phyloP scores from a whole-genome alignment of 2,888 invertebrate genomes.

The Bimastos eiseni region DNA sequence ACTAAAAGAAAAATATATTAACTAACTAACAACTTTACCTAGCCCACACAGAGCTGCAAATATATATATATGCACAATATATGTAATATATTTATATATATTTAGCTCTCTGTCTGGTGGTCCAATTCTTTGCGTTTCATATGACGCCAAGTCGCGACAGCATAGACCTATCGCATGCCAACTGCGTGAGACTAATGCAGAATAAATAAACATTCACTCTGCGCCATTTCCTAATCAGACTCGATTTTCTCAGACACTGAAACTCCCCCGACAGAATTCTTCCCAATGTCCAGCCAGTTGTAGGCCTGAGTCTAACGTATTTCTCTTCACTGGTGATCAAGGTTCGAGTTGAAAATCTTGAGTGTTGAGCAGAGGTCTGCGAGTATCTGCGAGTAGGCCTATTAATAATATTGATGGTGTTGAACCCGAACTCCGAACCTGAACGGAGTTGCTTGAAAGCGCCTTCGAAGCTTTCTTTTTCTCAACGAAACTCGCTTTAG shows the following conservation, averaged over 20 bases:
- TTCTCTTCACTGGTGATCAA: not conserved
- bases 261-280: too few relatives aligned
- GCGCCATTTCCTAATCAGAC: not conserved
- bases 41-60: too few relatives aligned
- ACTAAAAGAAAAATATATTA: too few relatives aligned
- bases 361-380: not conserved
- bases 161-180: not conserved
- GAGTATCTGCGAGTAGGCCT: not conserved
- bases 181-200: not conserved
- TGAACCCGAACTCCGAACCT: not conserved
- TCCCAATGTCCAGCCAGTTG: too few relatives aligned
- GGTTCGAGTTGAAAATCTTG: not conserved
- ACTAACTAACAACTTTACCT: too few relatives aligned
- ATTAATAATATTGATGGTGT: not conserved
- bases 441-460: not conserved
- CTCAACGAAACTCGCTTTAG: too few relatives aligned
- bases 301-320: not conserved
- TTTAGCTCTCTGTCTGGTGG: not conserved
- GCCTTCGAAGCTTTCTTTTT: too few relatives aligned
- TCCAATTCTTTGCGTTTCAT: not conserved
- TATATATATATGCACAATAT: too few relatives aligned
- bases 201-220: not conserved
- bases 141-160: not conserved
- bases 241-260: not conserved
- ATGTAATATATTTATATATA: too few relatives aligned